Evolutionary conservation across 1,140 invertebrate genomes (phyloP), one percentile per base, ranked within the genome.

Genomic region (Drosophila leontia): DNA sequence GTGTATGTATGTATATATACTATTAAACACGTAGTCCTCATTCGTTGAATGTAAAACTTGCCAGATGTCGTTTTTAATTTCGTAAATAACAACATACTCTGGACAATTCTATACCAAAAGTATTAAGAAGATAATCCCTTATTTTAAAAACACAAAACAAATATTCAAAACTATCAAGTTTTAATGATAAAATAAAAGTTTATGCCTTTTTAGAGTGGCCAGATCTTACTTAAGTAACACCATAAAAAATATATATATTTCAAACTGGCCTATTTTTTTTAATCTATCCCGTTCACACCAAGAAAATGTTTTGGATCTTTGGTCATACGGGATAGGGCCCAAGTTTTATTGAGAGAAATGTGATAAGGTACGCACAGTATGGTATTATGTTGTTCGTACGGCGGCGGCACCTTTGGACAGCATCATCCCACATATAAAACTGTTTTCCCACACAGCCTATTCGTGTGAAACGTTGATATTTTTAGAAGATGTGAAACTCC

Each of bases 1-100:
- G 34, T 37, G 34, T 37, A 55, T 32, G 15, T 50, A 32, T 48
- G 47, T 50, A 50, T 55, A 35, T 55, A 55, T 35, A 53, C 51
- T 23, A 35, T 19, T 55, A 15, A 23, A 34, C 34, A 37, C 34
- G 13, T 15, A 37, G 34, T 37, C 32, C 17, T 35, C 13, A 55
- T 37, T 55, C 1, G 37, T 55, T 15, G 34, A 15, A 55, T 37
- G 17, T 12, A 17, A 51, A 32, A 3, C 8, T 23, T 37, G 11
- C 7, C 35, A 55, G 37, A 37, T 3, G 17, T 23, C 19, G n/a
- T 5, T 55, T 37, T 35, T 19, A 55, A 15, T 19, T 9, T 37
- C 7, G 37, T 55, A 23, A 37, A 19, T 3, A 35, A 51, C 29
- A 19, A 55, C 17, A 35, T 35, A n/a, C 29, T 53, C 2, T 37